phyloP scores from a whole-genome alignment of 2,888 invertebrate genomes.

The Gandaritis pyraliata region DNA sequence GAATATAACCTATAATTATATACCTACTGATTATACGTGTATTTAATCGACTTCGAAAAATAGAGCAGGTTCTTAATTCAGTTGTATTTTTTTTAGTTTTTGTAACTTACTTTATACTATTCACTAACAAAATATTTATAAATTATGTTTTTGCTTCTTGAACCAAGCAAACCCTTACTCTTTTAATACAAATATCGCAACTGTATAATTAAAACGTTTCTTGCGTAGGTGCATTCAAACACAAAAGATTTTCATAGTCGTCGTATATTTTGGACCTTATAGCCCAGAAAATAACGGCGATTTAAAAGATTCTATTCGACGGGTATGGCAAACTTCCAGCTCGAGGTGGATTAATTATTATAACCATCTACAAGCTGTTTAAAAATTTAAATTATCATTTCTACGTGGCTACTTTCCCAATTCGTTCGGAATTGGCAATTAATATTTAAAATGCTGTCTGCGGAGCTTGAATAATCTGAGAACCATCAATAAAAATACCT shows the following conservation, averaged over 20 bases:
- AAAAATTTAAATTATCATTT: slow-evolving; percentile 72
- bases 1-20: too few species aligned
- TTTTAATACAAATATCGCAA: too few species aligned
- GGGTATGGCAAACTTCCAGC: slow-evolving; percentile 35
- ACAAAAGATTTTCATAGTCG: background rate
- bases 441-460: slow-evolving; percentile 60
- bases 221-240: background rate
- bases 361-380: slow-evolving; percentile 58
- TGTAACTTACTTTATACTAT: too few species aligned
- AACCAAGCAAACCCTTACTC: background rate
- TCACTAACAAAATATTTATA: background rate
- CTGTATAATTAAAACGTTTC: background rate
- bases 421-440: slow-evolving; percentile 56
- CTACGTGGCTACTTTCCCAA: slow-evolving; percentile 61
- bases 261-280: background rate
- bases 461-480: too few species aligned
- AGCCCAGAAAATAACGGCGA: background rate
- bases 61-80: too few species aligned
- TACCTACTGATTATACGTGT: too few species aligned
- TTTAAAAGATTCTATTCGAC: background rate
- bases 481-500: too few species aligned
- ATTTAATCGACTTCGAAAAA: too few species aligned
- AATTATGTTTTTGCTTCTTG: background rate
- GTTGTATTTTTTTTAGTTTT: too few species aligned
- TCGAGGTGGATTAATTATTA: slow-evolving; percentile 60